A percentile compares a stretch with the other conserved stretches of the same genome.
phyloP scores from a whole-genome alignment of 2,113 vertebrate genomes.

The Cervus canadensis region DNA sequence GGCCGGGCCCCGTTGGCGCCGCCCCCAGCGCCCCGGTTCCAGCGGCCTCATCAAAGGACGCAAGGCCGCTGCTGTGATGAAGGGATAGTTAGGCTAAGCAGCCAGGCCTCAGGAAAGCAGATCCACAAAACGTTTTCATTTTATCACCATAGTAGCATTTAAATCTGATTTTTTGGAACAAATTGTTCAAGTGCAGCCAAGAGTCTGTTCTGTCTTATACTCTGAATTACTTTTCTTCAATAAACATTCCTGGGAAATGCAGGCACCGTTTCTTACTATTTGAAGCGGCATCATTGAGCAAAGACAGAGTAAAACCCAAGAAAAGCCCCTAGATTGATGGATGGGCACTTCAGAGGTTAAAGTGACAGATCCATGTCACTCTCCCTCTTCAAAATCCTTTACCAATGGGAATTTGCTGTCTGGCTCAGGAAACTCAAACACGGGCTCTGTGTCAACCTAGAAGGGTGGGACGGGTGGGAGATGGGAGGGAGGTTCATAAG shows the following conservation, averaged over 20 bases:
- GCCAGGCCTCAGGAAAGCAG: neutral
- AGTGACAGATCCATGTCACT: neutral
- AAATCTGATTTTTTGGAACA: neutral
- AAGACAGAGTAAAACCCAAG: neutral
- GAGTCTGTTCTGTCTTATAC: neutral
- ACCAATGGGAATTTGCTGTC: accelerated
- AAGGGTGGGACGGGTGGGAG: neutral
- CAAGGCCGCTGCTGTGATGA: neutral
- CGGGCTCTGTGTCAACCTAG: neutral
- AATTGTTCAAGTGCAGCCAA: neutral
- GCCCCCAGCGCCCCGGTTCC: accelerated
- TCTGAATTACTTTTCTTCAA: neutral
- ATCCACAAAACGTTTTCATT: neutral
- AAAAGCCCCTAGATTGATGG: neutral
- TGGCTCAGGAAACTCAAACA: neutral
- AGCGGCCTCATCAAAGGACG: neutral
- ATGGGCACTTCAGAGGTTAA: neutral
- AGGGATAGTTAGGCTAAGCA: neutral
- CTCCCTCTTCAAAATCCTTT: neutral
- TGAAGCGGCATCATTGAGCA: neutral
- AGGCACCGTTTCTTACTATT: neutral
- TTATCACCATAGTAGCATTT: neutral
- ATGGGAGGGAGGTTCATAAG: neutral
- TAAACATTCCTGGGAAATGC: neutral
- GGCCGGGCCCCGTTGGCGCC: neutral